A percentile compares a stretch with the other conserved stretches of the same genome.
These are phyloP conservation scores for Ridgeia piscesae DNA, from an alignment of 1,140 invertebrate species.

Conservation along the genomic window DNA sequence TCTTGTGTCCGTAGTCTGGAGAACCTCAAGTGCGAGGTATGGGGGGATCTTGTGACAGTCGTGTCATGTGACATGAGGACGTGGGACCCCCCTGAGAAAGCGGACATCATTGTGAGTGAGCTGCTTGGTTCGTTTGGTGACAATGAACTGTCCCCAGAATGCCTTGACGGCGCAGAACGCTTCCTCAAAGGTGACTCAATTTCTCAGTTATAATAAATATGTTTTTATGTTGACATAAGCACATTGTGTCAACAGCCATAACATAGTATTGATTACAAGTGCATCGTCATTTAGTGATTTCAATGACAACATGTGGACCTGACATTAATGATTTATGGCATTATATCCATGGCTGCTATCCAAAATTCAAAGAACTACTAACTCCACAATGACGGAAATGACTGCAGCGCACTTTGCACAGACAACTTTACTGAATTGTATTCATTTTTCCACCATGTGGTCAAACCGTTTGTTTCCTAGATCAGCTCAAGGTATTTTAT, in stretches of 20 bases:
- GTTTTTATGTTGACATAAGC: too few species aligned
- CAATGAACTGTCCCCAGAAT: slow-evolving; percentile 98
- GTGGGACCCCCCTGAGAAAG: slow-evolving; percentile 68
- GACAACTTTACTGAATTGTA: neutral
- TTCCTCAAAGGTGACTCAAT: slow-evolving; percentile 74
- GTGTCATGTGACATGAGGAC: slow-evolving; percentile 83
- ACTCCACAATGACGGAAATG: neutral
- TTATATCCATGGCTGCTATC: neutral
- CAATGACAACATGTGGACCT: neutral
- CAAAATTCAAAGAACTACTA: neutral
- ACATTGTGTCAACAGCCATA: too few species aligned
- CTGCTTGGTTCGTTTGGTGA: slow-evolving; percentile 97
- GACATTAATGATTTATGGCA: neutral
- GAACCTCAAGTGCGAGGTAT: slow-evolving; percentile 77
- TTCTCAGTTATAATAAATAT: slow-evolving; percentile 1
- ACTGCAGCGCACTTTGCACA: neutral
- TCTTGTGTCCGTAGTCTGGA: slow-evolving; percentile 62
- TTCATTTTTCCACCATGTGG: neutral
- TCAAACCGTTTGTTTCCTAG: neutral
- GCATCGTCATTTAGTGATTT: neutral
- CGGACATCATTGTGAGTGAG: slow-evolving; percentile 96
- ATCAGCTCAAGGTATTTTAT: neutral
- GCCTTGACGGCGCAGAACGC: slow-evolving; percentile 90
- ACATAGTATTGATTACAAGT: neutral
- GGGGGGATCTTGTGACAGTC: slow-evolving; percentile 67